A percentile compares a stretch with the other conserved stretches of the same genome.
Conservation (phyloP, 2,113 vertebrate species). For the Phoenicopterus ruber region DNA sequence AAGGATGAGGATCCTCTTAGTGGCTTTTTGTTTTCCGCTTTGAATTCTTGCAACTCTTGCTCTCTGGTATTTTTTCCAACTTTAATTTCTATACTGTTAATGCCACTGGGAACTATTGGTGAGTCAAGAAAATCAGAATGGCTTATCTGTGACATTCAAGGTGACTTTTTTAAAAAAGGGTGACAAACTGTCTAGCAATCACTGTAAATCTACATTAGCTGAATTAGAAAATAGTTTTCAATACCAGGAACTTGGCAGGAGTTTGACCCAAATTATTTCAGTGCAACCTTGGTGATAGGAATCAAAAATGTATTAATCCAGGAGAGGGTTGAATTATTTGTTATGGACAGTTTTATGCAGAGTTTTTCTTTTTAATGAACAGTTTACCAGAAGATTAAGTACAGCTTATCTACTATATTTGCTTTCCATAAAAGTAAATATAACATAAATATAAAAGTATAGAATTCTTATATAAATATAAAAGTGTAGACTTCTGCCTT, state of each 20-base stretch:
- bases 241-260: neutral
- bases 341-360: neutral
- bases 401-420: neutral
- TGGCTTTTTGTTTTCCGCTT: neutral
- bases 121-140: neutral
- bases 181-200: neutral
- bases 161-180: neutral
- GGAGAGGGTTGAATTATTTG: neutral
- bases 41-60: neutral
- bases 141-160: neutral
- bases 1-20: neutral
- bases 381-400: neutral
- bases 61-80: neutral
- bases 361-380: neutral
- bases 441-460: neutral
- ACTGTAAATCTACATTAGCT: neutral
- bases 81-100: neutral
- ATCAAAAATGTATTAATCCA: neutral
- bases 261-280: neutral
- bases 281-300: neutral
- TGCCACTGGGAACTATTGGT: neutral
- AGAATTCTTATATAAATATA: neutral
- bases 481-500: neutral
- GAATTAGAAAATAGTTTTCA: neutral
- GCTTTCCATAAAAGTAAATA: neutral